phyloP scores from a whole-genome alignment of 2,797 vertebrate species.

The Picus viridis region DNA sequence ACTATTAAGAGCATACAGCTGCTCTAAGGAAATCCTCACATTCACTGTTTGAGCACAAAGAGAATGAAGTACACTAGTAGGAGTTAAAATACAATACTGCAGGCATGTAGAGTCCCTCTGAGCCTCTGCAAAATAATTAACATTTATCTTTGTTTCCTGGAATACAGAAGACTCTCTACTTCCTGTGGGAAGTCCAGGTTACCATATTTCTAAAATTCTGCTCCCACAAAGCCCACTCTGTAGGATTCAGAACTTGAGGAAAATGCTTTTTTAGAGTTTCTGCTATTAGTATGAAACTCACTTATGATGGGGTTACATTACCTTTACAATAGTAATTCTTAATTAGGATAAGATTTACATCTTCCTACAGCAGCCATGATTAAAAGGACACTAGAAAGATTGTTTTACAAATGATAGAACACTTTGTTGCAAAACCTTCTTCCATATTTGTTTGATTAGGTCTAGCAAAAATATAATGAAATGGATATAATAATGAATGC shows the following conservation, averaged over 20 bases:
- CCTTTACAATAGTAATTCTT: not conserved
- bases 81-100: not conserved
- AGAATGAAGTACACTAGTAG: not conserved
- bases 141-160: not conserved
- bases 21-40: not conserved
- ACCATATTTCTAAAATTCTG: not conserved
- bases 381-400: not conserved
- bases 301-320: not conserved
- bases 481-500: not conserved
- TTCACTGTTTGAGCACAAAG: not conserved
- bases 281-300: not conserved
- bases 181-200: not conserved
- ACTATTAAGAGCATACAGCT: not conserved
- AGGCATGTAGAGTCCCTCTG: not conserved
- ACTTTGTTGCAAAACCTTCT: not conserved
- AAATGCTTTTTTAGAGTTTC: not conserved
- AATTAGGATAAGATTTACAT: not conserved
- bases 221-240: not conserved
- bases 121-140: not conserved
- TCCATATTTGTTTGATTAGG: not conserved
- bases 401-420: not conserved
- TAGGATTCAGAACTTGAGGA: not conserved
- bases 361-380: not conserved
- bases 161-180: not conserved
- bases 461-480: not conserved